Evolutionary conservation across 2,797 vertebrate genomes (phyloP), one percentile per base, ranked within the genome.

Genomic region (Enteromius treurensis): DNA sequence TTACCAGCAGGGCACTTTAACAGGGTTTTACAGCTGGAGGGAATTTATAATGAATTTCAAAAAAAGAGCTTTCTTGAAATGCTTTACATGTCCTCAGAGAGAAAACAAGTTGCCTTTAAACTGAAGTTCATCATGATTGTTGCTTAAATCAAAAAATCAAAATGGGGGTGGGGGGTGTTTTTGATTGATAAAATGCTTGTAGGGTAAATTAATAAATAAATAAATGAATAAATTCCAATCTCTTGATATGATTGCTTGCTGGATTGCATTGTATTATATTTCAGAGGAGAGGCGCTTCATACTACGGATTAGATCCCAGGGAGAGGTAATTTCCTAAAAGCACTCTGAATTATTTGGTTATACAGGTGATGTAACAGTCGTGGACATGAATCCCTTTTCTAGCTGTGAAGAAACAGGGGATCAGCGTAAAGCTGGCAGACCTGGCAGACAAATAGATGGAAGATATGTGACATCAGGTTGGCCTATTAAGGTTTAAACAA

Each of bases 271-370:
- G 84, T 89, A 91, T 92, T 90, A 82, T 83, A 90, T 89, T 89
- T 89, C 80, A 86, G 85, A 89, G 89, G 84, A 85, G 82, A 84
- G 87, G 78, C 34, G 64, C 74, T 83, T 77, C 21, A 37, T 70
- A 71, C 51, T 37, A 62, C n/a, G 75, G 88, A 88, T 86, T 87
- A 87, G 91, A 90, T 91, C 86, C 89, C 81, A 86, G 83, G 90
- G 88, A 88, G 84, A 91, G 87, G 68, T 87, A 88, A 93, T 89
- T 90, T 92, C 90, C 92, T 92, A 93, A 94, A 94, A 95, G 87
- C 90, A 90, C 89, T 92, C 80, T 81, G 71, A 89, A 85, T 92
- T 93, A 91, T 94, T 95, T 94, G 89, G 90, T 89, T 92, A 88
- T 77, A 84, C 91, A 93, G 91, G 73, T 90, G 87, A 84, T 91